Evolutionary conservation across 2,113 vertebrate species (phyloP).

Genomic region (Lamprotornis superbus): DNA sequence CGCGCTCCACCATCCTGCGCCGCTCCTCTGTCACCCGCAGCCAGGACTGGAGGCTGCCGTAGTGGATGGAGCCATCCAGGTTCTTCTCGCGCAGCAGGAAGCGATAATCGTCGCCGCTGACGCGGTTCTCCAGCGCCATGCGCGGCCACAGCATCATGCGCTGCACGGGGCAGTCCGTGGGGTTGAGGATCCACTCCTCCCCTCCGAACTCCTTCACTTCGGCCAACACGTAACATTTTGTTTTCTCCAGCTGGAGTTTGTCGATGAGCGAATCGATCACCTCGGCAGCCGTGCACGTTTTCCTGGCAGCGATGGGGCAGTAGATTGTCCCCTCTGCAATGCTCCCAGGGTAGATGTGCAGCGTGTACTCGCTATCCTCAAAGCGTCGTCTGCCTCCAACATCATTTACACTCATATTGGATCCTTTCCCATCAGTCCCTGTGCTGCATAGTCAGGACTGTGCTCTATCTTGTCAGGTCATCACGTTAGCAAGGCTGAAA

Average conservation of each 20-base stretch:
- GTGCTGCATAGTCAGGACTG: constrained; percentile 72
- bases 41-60: constrained; percentile 96
- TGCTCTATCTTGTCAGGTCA: constrained; percentile 75
- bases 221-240: constrained; percentile 92
- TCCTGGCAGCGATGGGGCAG: constrained; percentile 90
- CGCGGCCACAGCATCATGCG: constrained; percentile 99
- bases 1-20: constrained; percentile 90
- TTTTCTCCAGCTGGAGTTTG: constrained; percentile 88
- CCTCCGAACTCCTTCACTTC: constrained; percentile 98
- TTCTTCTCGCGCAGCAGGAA: constrained; percentile 96
- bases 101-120: constrained; percentile 91
- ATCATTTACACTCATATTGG: constrained; percentile 97
- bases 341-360: constrained; percentile 92
- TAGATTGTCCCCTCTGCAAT: constrained; percentile 96
- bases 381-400: constrained; percentile 94
- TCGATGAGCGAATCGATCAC: constrained; percentile 90
- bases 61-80: constrained; percentile 95
- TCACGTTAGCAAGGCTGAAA: constrained; percentile 71
- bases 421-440: constrained; percentile 89
- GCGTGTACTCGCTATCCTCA: constrained; percentile 91
- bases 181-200: constrained; percentile 99
- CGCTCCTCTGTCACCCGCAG: constrained; percentile 91
- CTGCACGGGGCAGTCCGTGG: constrained; percentile 93
- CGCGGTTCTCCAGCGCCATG: constrained; percentile 91
- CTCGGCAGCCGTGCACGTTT: constrained; percentile 92